These are phyloP conservation scores for Arnoldichthys spilopterus DNA, from an alignment of 2,797 vertebrate genomes.

Conservation along the genomic window DNA sequence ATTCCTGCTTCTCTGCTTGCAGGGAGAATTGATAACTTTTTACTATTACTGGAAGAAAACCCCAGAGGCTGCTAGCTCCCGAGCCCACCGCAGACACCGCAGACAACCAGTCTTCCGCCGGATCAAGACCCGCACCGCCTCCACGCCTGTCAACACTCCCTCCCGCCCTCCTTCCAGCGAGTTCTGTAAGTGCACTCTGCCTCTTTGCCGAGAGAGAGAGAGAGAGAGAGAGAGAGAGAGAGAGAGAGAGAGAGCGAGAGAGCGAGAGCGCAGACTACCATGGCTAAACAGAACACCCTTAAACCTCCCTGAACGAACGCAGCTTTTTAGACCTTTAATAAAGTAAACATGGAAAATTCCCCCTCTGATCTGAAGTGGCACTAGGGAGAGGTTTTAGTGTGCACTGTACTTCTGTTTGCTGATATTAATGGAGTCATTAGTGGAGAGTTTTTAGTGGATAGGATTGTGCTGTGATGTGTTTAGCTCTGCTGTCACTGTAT, in stretches of 20 bases:
- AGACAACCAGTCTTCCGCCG: conserved; percentile 97
- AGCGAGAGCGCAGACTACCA: conserved; percentile 42
- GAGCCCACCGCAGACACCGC: conserved; percentile 95
- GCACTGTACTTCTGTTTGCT: not conserved
- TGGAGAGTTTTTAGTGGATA: too few species aligned
- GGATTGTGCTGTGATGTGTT: not conserved
- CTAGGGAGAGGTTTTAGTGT: conserved; percentile 9
- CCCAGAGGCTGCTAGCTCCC: conserved; percentile 94
- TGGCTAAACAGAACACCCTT: conserved; percentile 31
- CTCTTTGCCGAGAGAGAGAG: conserved; percentile 30
- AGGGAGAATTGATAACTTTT: conserved; percentile 98
- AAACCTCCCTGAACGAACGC: conserved; percentile 30
- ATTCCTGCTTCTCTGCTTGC: conserved; percentile 53
- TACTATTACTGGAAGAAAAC: conserved; percentile 99
- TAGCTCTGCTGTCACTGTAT: not conserved
- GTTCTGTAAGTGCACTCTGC: conserved; percentile 87
- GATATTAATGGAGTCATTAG: conserved; percentile 1
- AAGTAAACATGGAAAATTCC: conserved; percentile 39
- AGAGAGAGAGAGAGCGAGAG: conserved; percentile 33
- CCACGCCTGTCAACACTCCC: conserved; percentile 95
- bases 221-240: conserved; percentile 33
- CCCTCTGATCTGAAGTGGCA: conserved; percentile 19
- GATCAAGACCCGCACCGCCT: conserved; percentile 97
- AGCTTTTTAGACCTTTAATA: conserved; percentile 22
- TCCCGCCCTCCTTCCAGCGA: conserved; percentile 97